Evolutionary conservation across 2,888 invertebrate species (phyloP).

Genomic region (Agrotis ipsilon): DNA sequence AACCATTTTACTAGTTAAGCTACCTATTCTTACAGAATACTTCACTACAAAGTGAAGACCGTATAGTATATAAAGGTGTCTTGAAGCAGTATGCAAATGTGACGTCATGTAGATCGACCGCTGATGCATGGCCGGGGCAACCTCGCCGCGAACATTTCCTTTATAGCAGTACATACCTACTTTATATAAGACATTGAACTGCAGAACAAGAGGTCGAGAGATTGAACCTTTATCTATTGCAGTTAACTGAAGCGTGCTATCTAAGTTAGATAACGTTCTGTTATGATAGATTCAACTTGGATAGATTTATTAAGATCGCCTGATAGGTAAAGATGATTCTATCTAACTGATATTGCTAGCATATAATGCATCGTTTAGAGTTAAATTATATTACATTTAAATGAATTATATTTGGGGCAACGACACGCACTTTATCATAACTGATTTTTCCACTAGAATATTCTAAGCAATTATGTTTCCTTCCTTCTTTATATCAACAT

Average conservation of each 20-base stretch:
- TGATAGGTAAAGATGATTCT: too few relatives aligned
- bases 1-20: too few relatives aligned
- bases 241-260: slow-evolving; percentile 15
- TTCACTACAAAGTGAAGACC: not conserved
- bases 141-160: slow-evolving; percentile 26
- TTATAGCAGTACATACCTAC: not conserved
- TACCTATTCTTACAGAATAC: not conserved
- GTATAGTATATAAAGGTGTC: slow-evolving; percentile 12
- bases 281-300: not conserved
- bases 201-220: slow-evolving; percentile 1
- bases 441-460: too few relatives aligned
- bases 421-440: too few relatives aligned
- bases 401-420: too few relatives aligned
- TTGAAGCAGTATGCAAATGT: slow-evolving; percentile 48
- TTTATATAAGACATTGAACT: slow-evolving; percentile 1
- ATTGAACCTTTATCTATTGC: slow-evolving; percentile 1
- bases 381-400: too few relatives aligned
- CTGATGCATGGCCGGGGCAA: slow-evolving; percentile 28
- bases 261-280: slow-evolving; percentile 2
- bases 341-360: too few relatives aligned
- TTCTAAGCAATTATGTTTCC: too few relatives aligned
- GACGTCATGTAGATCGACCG: slow-evolving; percentile 36
- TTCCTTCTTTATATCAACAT: too few relatives aligned
- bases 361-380: too few relatives aligned
- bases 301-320: not conserved